Base-by-base conservation (phyloP, 2,888 invertebrate species). In the Halocaridina rubra region DNA sequence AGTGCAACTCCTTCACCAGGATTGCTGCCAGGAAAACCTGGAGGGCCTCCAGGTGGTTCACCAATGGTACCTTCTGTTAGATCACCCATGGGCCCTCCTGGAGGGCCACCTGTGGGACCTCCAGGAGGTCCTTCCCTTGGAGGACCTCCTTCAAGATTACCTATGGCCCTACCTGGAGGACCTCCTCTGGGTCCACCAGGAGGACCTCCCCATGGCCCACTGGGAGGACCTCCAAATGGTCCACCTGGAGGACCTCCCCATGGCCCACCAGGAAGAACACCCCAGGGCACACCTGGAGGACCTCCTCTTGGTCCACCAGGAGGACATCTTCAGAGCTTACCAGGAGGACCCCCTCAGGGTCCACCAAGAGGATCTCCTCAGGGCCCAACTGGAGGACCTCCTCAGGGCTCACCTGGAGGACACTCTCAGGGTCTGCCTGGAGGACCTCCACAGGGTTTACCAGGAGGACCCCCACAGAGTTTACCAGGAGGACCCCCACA, bases 121-220 rank as follows among this genome's bases (percentile, higher is more conserved):
- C 30, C 33, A 19, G 24, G 39, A 33, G 71, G 71, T 1, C 10
- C 24, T 10, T 10, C 27, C 7, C 67, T 30, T 1, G 33, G 22
- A 33, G 71, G 71, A n/a, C 33, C 33, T 0, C 33, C 33, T 1
- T 16, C 53, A 0, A 13, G 39, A 46, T 46, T 8, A 0, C 16
- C 59, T 22, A 53, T 53, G 53, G 57, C 67, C 3, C 53, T 57
- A 19, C 59, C 80, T 7, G 53, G 69, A 27, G 57, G 32, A n/a
- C 76, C 59, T 8, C 59, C 53, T 7, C 13, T 30, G 1, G 32
- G 71, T 0, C 74, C 64, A 24, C 33, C 29, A n/a, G 22, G 82
- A 29, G 61, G 75, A 30, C 86, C 81, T 53, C 64, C 64, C 19
- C 13, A 46, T 7, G 59, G 82, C 13, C 46, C 57, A 22, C 86